These are phyloP conservation scores for Pontoporia blainvillei DNA, from an alignment of 2,113 vertebrate species.

Conservation along the genomic window DNA sequence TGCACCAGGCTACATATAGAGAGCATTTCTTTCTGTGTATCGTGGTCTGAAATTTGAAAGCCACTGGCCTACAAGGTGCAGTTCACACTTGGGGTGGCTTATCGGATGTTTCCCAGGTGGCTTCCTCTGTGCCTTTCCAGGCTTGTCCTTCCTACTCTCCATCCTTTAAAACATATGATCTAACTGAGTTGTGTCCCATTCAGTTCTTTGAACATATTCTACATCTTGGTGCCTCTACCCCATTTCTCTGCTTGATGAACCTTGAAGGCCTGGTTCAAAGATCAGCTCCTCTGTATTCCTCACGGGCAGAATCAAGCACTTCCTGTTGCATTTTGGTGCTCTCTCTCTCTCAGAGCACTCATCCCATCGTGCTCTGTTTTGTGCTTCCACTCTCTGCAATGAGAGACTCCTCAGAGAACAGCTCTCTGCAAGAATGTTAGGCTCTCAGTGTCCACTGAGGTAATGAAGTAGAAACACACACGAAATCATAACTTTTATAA, in stretches of 20 bases:
- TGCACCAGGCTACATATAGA: background rate
- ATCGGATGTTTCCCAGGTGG: fast-evolving
- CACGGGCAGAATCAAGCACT: fast-evolving
- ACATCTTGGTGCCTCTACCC: fast-evolving
- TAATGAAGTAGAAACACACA: background rate
- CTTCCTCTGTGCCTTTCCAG: background rate
- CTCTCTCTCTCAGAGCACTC: background rate
- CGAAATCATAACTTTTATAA: background rate
- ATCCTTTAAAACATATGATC: background rate
- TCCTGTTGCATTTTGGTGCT: fast-evolving
- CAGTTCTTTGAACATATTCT: background rate
- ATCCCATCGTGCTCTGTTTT: too few relatives aligned
- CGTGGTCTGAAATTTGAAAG: background rate
- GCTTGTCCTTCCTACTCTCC: too few relatives aligned
- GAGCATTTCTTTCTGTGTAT: background rate
- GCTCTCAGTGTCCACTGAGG: fast-evolving
- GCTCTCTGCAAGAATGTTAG: fast-evolving
- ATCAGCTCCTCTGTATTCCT: background rate
- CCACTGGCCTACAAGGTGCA: background rate
- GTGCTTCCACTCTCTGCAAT: fast-evolving
- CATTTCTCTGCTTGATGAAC: background rate
- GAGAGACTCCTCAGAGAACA: background rate
- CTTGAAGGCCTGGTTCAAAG: background rate
- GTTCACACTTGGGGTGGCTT: fast-evolving
- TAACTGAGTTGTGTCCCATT: fast-evolving